Evolutionary conservation across 1,140 invertebrate genomes (phyloP).

Genomic region (Gonatopus flavifemur): DNA sequence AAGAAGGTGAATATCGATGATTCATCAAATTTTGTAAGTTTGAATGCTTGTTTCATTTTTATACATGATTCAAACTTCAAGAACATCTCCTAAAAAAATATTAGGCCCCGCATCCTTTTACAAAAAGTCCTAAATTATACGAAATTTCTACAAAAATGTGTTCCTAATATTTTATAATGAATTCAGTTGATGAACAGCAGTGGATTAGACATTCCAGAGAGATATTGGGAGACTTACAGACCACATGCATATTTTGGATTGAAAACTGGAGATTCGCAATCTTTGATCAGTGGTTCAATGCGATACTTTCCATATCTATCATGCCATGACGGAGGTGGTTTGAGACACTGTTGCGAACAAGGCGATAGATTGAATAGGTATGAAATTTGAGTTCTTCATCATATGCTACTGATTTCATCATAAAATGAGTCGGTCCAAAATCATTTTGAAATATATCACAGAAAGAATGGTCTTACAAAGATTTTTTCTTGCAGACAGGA

Average conservation of each 20-base stretch:
- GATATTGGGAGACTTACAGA: slow-evolving; percentile 91
- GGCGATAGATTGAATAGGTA: slow-evolving; percentile 77
- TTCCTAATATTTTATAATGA: slow-evolving; percentile 6
- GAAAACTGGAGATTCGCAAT: slow-evolving; percentile 82
- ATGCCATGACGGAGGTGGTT: slow-evolving; percentile 66
- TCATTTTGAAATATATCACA: too few relatives aligned
- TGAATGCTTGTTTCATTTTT: too few relatives aligned
- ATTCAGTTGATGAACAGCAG: slow-evolving; percentile 68
- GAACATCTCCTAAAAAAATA: too few relatives aligned
- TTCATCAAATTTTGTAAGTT: too few relatives aligned
- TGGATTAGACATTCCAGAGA: slow-evolving; percentile 72
- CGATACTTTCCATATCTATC: slow-evolving; percentile 84
- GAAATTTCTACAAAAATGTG: slow-evolving; percentile 42
- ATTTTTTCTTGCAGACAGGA: too few relatives aligned
- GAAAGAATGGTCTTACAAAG: too few relatives aligned
- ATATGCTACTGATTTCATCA: background rate
- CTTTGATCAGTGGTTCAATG: slow-evolving; percentile 89
- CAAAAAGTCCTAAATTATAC: too few relatives aligned
- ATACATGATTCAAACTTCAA: too few relatives aligned
- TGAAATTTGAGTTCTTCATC: background rate
- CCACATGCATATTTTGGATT: slow-evolving; percentile 86
- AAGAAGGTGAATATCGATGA: too few relatives aligned
- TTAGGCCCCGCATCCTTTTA: too few relatives aligned
- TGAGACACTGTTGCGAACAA: slow-evolving; percentile 91
- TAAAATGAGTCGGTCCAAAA: too few relatives aligned